These are phyloP conservation scores for Ascidia mentula DNA, from an alignment of 23 tunicate species.

Conservation along the genomic window DNA sequence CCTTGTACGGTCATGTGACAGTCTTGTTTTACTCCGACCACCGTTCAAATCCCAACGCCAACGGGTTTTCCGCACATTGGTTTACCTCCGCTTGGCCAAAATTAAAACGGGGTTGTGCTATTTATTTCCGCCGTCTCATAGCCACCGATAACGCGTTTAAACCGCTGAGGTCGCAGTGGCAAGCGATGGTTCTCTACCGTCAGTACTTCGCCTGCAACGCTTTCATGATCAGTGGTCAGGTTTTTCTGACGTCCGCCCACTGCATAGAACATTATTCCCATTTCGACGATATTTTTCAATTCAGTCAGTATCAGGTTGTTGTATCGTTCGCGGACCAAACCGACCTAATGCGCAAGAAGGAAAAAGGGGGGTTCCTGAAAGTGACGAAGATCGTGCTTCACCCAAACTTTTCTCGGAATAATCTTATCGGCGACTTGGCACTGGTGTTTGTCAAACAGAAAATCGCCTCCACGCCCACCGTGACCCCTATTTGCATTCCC, in stretches of 20 bases:
- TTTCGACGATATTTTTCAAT: neutral
- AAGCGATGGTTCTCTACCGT: slow-evolving; percentile 6
- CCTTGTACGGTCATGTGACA: neutral
- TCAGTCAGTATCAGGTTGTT: neutral
- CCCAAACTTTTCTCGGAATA: neutral
- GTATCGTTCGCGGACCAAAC: neutral
- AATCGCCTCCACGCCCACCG: neutral
- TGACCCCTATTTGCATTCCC: neutral
- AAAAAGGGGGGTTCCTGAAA: neutral
- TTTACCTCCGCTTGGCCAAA: slow-evolving; percentile 8
- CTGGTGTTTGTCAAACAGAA: neutral
- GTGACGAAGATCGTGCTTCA: neutral
- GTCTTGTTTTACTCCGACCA: neutral
- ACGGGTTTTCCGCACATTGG: slow-evolving; percentile 44
- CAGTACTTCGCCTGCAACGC: slow-evolving; percentile 32
- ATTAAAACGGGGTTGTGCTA: slow-evolving; percentile 4
- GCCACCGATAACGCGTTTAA: neutral
- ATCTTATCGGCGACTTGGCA: neutral
- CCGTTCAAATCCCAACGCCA: neutral
- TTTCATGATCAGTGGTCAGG: slow-evolving; percentile 8
- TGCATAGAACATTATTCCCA: slow-evolving; percentile 19
- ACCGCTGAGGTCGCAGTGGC: slow-evolving; percentile 22
- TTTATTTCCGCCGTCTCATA: neutral
- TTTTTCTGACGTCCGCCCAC: slow-evolving; percentile 24
- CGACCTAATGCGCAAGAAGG: neutral